These are phyloP conservation scores for Chromobotia macracanthus DNA, from an alignment of 2,797 vertebrate genomes.

Conservation along the genomic window DNA sequence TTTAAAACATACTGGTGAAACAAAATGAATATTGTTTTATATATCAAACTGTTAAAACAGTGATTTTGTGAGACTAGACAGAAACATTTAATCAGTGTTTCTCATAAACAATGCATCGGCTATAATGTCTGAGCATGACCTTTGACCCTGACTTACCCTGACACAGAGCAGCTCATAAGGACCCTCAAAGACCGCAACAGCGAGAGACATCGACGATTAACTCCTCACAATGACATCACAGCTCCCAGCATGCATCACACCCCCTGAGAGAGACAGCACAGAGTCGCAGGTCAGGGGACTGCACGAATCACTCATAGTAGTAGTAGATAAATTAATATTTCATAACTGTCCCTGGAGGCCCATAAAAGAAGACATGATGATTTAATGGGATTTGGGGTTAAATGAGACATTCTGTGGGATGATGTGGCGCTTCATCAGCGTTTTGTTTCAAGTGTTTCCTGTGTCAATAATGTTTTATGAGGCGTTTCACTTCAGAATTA, in stretches of 20 bases:
- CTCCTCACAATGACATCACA: conserved; percentile 45
- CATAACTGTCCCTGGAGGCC: conserved; percentile 46
- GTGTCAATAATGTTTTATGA: conserved; percentile 29
- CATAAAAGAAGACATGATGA: conserved; percentile 51
- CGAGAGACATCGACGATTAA: conserved; percentile 49
- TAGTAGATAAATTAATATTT: conserved; percentile 58
- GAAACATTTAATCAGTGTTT: background rate
- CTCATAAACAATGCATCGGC: background rate
- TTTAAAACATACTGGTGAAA: background rate
- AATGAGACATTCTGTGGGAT: conserved; percentile 48
- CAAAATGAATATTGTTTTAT: no score
- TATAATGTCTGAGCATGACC: conserved; percentile 5
- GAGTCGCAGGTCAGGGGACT: conserved; percentile 14
- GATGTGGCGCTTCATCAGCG: conserved; percentile 45
- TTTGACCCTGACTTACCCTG: conserved; percentile 29
- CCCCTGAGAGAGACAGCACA: background rate
- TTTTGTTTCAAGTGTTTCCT: conserved; percentile 37
- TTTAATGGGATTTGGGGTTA: conserved; percentile 58
- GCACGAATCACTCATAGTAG: conserved; percentile 16
- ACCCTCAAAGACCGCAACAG: conserved; percentile 23
- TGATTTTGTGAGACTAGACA: background rate
- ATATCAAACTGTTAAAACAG: background rate
- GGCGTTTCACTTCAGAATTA: conserved; percentile 10
- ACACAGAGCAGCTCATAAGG: background rate
- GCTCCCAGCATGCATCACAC: conserved; percentile 2